These are phyloP conservation scores for Lissonota sp. DNA, from an alignment of 2,888 invertebrate genomes.

Conservation along the genomic window DNA sequence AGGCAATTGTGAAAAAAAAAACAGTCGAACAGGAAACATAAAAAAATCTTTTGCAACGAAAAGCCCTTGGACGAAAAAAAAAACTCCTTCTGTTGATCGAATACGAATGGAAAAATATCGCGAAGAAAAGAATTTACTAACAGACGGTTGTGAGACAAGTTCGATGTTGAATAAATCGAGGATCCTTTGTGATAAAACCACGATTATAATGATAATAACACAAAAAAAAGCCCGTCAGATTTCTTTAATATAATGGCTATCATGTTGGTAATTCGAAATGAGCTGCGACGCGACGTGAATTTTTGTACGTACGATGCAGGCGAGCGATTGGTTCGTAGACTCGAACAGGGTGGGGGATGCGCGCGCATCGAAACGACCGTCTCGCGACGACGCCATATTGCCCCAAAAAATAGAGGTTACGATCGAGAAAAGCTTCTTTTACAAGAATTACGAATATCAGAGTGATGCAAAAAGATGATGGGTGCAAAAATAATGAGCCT, in stretches of 20 bases:
- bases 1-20: slow-evolving; percentile 4
- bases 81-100: neutral
- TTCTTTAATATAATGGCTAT: no score
- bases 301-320: no score
- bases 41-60: slow-evolving; percentile 29
- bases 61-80: slow-evolving; percentile 10
- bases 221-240: slow-evolving; percentile 5
- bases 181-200: slow-evolving; percentile 53
- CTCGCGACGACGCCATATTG: no score
- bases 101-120: neutral
- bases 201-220: slow-evolving; percentile 38
- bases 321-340: no score
- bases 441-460: neutral
- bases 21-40: neutral
- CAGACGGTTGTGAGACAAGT: slow-evolving; percentile 60
- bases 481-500: slow-evolving; percentile 54
- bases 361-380: no score
- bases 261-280: no score
- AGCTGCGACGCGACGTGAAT: no score
- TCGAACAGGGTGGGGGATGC: no score
- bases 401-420: no score
- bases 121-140: slow-evolving; percentile 17
- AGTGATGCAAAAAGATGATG: neutral
- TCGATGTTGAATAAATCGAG: slow-evolving; percentile 57
- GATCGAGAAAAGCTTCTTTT: no score